Percentiles rank a stretch among this genome's conserved stretches.
Evolutionary conservation across 2,888 invertebrate genomes (phyloP).

Genomic region (Scrobipalpa atriplicella): DNA sequence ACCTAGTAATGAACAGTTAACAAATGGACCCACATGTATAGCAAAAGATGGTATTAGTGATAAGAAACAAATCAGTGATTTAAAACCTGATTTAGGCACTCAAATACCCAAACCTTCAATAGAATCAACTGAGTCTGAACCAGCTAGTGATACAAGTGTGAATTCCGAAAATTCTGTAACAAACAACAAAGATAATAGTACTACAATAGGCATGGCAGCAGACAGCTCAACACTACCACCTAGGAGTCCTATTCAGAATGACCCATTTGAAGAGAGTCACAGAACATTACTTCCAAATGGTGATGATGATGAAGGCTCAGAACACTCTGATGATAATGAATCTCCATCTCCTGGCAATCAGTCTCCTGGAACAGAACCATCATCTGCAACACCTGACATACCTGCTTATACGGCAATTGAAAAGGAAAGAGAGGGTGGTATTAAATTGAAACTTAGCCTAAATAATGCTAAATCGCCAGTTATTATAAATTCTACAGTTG

Average conservation of each 20-base stretch:
- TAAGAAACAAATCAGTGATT: slow-evolving; percentile 58
- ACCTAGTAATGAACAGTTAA: slow-evolving; percentile 53
- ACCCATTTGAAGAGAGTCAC: slow-evolving; percentile 43
- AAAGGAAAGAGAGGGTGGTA: slow-evolving; percentile 70
- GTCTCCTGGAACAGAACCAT: slow-evolving; percentile 43
- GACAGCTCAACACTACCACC: slow-evolving; percentile 54
- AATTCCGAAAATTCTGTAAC: slow-evolving; percentile 54
- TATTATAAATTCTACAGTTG: slow-evolving; percentile 78
- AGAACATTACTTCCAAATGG: slow-evolving; percentile 58
- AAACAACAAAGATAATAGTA: slow-evolving; percentile 58
- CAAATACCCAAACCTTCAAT: slow-evolving; percentile 49
- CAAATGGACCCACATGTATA: slow-evolving; percentile 59
- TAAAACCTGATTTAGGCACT: slow-evolving; percentile 54
- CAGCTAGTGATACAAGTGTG: slow-evolving; percentile 58
- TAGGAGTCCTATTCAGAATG: slow-evolving; percentile 49
- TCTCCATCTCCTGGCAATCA: slow-evolving; percentile 56
- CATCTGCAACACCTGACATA: slow-evolving; percentile 45
- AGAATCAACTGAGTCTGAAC: slow-evolving; percentile 50
- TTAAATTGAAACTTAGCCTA: slow-evolving; percentile 74
- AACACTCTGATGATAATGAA: slow-evolving; percentile 66
- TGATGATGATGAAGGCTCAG: slow-evolving; percentile 62
- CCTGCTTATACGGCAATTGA: slow-evolving; percentile 47
- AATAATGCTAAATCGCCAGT: slow-evolving; percentile 78
- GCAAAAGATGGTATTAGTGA: slow-evolving; percentile 56
- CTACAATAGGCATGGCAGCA: slow-evolving; percentile 56